These are phyloP conservation scores for Cheilosia vulpina DNA, from an alignment of 2,888 invertebrate species.

Conservation along the genomic window DNA sequence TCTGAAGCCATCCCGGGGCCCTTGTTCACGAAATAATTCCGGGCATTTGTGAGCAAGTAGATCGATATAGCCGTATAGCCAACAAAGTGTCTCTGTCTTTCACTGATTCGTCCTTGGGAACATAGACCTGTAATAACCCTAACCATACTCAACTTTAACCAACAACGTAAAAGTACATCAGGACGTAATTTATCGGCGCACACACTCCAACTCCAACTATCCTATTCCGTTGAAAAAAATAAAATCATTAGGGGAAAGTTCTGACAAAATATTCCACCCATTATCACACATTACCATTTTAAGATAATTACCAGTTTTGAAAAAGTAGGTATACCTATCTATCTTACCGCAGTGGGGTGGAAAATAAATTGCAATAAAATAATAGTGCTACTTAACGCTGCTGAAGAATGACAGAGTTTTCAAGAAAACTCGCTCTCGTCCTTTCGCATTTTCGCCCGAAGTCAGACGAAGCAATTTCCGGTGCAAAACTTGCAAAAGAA, in stretches of 20 bases:
- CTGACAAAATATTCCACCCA: constrained; percentile 62
- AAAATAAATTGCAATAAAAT: constrained; percentile 73
- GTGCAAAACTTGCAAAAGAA: constrained; percentile 74
- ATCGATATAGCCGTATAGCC: no score
- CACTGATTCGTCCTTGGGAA: no score
- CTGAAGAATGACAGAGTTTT: constrained; percentile 69
- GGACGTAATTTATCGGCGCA: no score
- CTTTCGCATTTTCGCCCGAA: constrained; percentile 39
- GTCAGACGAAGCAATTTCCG: constrained; percentile 75
- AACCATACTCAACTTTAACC: no score
- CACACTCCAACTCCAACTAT: background rate
- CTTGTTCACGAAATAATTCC: no score
- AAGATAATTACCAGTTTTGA: constrained; percentile 69
- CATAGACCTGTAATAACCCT: no score
- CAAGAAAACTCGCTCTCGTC: constrained; percentile 47
- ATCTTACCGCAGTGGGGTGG: constrained; percentile 49
- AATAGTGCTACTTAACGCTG: constrained; percentile 73
- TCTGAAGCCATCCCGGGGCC: no score
- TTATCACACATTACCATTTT: constrained; percentile 69
- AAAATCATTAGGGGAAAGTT: constrained; percentile 28
- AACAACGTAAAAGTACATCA: no score
- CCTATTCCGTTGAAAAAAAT: background rate
- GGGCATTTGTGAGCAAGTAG: no score
- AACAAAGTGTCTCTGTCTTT: no score
- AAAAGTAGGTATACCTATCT: constrained; percentile 28